phyloP scores from a whole-genome alignment of 2,113 vertebrate species.

The Odocoileus hemionus region DNA sequence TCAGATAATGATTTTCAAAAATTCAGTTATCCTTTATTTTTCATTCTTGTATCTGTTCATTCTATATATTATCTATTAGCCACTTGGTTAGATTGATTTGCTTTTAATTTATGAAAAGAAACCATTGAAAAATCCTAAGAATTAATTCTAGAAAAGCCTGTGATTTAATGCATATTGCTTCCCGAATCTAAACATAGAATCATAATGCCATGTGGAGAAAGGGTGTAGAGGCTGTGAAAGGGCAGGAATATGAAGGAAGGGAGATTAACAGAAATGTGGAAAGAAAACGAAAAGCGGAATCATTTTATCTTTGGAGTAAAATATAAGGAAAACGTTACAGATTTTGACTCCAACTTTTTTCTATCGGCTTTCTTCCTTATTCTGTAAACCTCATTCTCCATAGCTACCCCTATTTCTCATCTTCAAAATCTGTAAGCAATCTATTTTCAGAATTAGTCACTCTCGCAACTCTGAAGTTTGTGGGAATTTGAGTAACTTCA shows the following conservation, averaged over 20 bases:
- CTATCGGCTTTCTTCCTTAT: neutral
- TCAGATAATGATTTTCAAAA: neutral
- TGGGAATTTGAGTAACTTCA: neutral
- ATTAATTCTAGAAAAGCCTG: neutral
- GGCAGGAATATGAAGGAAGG: neutral
- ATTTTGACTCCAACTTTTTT: neutral
- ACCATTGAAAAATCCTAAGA: neutral
- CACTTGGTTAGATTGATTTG: neutral
- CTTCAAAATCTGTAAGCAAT: neutral
- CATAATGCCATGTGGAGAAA: neutral
- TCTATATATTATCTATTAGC: neutral
- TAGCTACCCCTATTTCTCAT: fast-evolving
- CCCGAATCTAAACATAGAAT: neutral
- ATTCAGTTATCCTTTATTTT: neutral
- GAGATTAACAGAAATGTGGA: neutral
- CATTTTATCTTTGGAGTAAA: neutral
- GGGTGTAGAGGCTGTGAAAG: neutral
- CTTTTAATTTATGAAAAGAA: neutral
- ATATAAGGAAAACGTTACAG: neutral
- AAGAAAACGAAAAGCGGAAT: neutral
- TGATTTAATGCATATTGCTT: neutral
- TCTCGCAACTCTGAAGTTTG: neutral
- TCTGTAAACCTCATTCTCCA: neutral
- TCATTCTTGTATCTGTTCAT: neutral
- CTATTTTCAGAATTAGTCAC: neutral